phyloP scores from a whole-genome alignment of 2,797 vertebrate genomes.

The Mareca strepera region DNA sequence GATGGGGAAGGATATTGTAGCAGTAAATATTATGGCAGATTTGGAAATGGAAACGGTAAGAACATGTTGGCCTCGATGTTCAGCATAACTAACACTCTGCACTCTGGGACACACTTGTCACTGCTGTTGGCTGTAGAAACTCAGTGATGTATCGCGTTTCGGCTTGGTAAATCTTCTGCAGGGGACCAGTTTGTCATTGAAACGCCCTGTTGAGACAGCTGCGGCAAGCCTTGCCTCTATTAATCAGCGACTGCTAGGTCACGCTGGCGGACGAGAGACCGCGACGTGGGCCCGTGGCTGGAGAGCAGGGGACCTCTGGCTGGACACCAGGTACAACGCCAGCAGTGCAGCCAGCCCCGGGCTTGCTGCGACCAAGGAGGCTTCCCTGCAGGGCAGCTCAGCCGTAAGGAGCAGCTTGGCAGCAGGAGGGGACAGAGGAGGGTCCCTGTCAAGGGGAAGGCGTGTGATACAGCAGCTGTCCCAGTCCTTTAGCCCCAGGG shows the following conservation, averaged over 20 bases:
- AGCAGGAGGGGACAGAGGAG: not conserved
- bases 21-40: constrained; percentile 46
- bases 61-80: not conserved
- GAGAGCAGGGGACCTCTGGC: accelerated
- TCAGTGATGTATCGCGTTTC: accelerated
- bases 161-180: not conserved
- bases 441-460: not conserved
- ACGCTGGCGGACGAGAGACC: accelerated
- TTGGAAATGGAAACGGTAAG: not conserved
- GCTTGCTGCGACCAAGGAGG: accelerated
- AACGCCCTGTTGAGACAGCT: not conserved
- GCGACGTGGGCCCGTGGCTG: not conserved
- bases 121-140: not conserved
- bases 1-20: constrained; percentile 1
- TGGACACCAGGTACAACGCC: not conserved
- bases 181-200: not conserved
- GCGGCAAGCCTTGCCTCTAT: not conserved
- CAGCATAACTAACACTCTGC: not conserved
- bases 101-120: constrained; percentile 26
- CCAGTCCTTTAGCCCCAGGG: not conserved
- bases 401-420: accelerated
- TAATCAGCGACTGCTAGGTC: not conserved
- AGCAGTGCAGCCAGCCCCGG: accelerated
- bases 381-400: accelerated
- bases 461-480: not conserved